Evolutionary conservation across 2,888 invertebrate genomes (phyloP).

Genomic region (Boloria selene): DNA sequence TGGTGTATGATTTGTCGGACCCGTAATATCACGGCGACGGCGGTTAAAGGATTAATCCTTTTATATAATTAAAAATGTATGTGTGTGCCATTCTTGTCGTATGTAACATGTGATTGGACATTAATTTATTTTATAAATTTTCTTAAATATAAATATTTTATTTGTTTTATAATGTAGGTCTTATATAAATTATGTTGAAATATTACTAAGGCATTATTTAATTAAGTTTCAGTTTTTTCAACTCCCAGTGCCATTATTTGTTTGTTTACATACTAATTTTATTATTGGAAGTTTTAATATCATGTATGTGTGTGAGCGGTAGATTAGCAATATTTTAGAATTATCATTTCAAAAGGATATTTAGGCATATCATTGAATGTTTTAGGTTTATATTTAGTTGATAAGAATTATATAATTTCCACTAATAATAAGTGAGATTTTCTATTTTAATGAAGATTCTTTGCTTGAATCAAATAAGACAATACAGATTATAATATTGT

Average conservation of each 20-base stretch:
- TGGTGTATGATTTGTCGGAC: no score
- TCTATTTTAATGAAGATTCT: neutral
- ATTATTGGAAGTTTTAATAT: slow-evolving; percentile 3
- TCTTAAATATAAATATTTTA: neutral
- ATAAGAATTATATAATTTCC: neutral
- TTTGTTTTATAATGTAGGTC: neutral
- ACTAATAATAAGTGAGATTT: neutral
- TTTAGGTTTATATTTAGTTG: neutral
- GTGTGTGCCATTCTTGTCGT: slow-evolving; percentile 40
- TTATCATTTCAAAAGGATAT: slow-evolving; percentile 14
- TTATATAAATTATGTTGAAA: neutral
- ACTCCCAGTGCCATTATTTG: slow-evolving; percentile 32
- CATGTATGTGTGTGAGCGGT: slow-evolving; percentile 7
- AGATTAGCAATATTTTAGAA: neutral
- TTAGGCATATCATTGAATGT: slow-evolving; percentile 15
- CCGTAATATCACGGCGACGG: no score
- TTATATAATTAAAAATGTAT: slow-evolving; percentile 3
- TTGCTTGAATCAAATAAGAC: neutral
- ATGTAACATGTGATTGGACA: slow-evolving; percentile 35
- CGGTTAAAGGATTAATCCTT: no score
- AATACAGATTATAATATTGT: neutral
- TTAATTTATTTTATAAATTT: slow-evolving; percentile 22
- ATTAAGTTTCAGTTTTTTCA: neutral
- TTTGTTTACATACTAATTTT: slow-evolving; percentile 19
- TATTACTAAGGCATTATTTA: slow-evolving; percentile 1